Percentiles rank a stretch among this genome's conserved stretches.
phyloP scores from a whole-genome alignment of 2,797 vertebrate species.

The Fistularia tabacaria region DNA sequence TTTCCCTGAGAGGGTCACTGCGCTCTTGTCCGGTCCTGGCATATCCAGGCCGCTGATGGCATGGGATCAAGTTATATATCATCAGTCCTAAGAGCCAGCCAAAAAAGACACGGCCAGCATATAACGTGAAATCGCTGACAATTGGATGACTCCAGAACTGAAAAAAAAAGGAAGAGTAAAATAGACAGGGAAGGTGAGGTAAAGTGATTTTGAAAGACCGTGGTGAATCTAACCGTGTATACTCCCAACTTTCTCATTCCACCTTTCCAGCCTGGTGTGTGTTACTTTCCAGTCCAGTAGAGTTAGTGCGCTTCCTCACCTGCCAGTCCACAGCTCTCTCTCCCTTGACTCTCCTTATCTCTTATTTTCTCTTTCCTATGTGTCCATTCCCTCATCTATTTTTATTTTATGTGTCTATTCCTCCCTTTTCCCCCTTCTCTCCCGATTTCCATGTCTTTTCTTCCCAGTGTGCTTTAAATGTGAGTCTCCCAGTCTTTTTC shows the following conservation, averaged over 20 bases:
- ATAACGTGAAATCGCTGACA: constrained; percentile 12
- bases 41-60: constrained; percentile 1
- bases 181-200: constrained; percentile 22
- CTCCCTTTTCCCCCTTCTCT: constrained; percentile 15
- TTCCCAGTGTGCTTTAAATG: constrained; percentile 55
- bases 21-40: constrained; percentile 33
- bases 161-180: not conserved
- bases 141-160: constrained; percentile 4
- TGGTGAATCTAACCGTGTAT: constrained; percentile 43
- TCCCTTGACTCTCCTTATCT: constrained; percentile 18
- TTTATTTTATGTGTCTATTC: too few species aligned
- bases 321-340: constrained; percentile 64
- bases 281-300: constrained; percentile 65
- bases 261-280: constrained; percentile 68
- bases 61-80: constrained; percentile 1
- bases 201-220: constrained; percentile 65
- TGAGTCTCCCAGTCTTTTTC: constrained; percentile 34
- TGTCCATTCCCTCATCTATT: constrained; percentile 15
- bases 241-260: constrained; percentile 53
- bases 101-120: not conserved
- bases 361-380: constrained; percentile 45
- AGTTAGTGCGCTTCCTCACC: constrained; percentile 71
- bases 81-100: not conserved
- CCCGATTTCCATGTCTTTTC: constrained; percentile 6
- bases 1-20: constrained; percentile 9